Base-by-base conservation (phyloP, 2,113 vertebrate species). In the Benitochromis conjunctus region DNA sequence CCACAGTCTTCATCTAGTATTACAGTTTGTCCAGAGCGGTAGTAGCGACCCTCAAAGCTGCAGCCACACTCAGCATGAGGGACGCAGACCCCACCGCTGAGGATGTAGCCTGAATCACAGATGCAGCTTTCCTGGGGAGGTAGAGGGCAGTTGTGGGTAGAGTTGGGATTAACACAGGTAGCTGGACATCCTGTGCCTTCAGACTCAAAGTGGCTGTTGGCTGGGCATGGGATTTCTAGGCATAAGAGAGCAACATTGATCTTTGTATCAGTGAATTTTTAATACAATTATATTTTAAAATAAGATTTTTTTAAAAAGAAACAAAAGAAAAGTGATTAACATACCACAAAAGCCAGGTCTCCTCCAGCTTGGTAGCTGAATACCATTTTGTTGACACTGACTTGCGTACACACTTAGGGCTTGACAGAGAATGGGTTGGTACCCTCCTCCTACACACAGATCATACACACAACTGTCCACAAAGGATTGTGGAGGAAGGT, bases 141-240 rank as follows among this genome's bases (percentile, higher is more conserved):
- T 2, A 91, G 79, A 19, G 81, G 76, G 21, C 96, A 96, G 81
- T 88, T 90, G 0, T 85, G 2, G 2, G 92, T 90, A 16, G 93
- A 89, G 2, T 92, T 91, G 8, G 88, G 81, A 3, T 93, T 86
- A 2, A 90, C 24, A 82, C 96, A 96, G 4, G 92, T 95, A 62
- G 93, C 34, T 36, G 93, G 89, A 36, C 95, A 96, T 74, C 94
- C 89, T 43, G 85, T 86, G 2, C 95, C 92, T 46, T 86, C 78
- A 1, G 87, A n/a, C 29, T 96, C 95, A 83, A 93, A 95, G 86
- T 95, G 96, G 60, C 96, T 95, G 66, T 96, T 95, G n/a, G 89
- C 29, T 11, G 92, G 92, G 0, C 96, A 96, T 3, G 21, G 7
- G 6, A 94, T 91, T 81, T 95, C 95, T 96, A 82, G 11, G 76